Base-by-base conservation (phyloP, 2,888 invertebrate genomes). In the Xestoiulus laeticollis region DNA sequence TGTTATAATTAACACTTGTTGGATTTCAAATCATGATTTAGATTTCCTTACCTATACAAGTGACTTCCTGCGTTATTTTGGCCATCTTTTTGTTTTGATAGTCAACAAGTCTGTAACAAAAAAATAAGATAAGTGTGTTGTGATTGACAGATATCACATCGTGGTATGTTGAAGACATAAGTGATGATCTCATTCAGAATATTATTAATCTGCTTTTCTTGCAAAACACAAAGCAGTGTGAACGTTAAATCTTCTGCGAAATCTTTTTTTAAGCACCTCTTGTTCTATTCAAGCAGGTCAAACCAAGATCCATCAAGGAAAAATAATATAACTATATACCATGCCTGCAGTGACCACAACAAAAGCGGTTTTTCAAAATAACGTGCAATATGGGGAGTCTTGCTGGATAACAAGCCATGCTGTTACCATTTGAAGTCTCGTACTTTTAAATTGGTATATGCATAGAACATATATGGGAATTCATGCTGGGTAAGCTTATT, bases 1-100 rank as follows among this genome's bases (percentile, higher is more conserved):
- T 59, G 59, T n/a, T n/a, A 59, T n/a, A 12, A 48, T 12, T 68
- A 10, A 0, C 22, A 26, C 8, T 12, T 19, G 48, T 68, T 59
- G 3, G 59, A 22, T 68, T 68, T 68, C 22, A 26, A 22, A 68
- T 68, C 68, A 68, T 8, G 68, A 68, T 68, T 68, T 10, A 26
- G 22, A 68, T 26, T 26, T 68, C 68, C 68, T 68, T 68, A 68
- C 68, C 68, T 68, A 68, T 68, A 68, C 14, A 68, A 68, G 68
- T 12, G 26, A 26, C 68, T 68, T 68, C 68, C 26, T 68, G 22
- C n/a, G 68, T 22, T 68, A 26, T 26, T 68, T 68, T 68, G 68
- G 68, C 68, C 68, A 68, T 68, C 68, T 68, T 68, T 68, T 26
- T 26, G 22, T 26, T 26, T 12, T 26, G 68, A 68, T 10, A 26